Evolutionary conservation across 2,888 invertebrate genomes (phyloP), one percentile per base, ranked within the genome.

Genomic region (Heterodera filipjevi): DNA sequence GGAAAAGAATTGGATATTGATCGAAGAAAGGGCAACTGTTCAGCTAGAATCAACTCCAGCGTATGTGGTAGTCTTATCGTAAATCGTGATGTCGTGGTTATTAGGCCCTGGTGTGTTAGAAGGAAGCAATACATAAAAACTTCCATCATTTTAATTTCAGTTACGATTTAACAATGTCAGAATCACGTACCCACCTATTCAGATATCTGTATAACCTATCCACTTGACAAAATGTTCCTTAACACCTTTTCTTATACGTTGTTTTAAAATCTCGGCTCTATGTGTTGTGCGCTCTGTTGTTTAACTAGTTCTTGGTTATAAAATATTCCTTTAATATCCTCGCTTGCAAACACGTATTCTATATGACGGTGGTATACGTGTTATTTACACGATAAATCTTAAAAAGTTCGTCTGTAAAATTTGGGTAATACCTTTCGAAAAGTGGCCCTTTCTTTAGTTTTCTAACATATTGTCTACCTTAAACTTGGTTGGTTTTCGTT

Each of bases 201-300:
- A 5, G n/a, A 22, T 68, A 22, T 68, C 70, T 16, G 16, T 22
- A 68, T 68, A n/a, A 19, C 70, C 70, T 10, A 68, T 68, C 70
- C 70, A 68, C 33, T n/a, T 33, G 3, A 68, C 70, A 68, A 68
- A 68, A 68, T 68, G 70, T n/a, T 68, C 35, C 39, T 68, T 68
- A 5, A 68, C 39, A n/a, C 70, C 70, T 22, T 39, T 68, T 68
- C 2, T 22, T 22, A n/a, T 68, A 22, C 70, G 70, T 22, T 19
- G 16, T 68, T 68, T 68, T 68, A 68, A 68, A 68, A 68, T 19
- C n/a, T 68, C 70, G 2, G 70, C 70, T 2, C 70, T 16, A n/a
- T 68, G 70, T 1, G 70, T 68, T 2, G 70, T 68, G 19, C n/a
- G 35, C 6, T 68, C 70, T 22, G 16, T 22, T 5, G 70, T 68